Evolutionary conservation across 2,888 invertebrate species (phyloP).

Genomic region (Colletes collaris): DNA sequence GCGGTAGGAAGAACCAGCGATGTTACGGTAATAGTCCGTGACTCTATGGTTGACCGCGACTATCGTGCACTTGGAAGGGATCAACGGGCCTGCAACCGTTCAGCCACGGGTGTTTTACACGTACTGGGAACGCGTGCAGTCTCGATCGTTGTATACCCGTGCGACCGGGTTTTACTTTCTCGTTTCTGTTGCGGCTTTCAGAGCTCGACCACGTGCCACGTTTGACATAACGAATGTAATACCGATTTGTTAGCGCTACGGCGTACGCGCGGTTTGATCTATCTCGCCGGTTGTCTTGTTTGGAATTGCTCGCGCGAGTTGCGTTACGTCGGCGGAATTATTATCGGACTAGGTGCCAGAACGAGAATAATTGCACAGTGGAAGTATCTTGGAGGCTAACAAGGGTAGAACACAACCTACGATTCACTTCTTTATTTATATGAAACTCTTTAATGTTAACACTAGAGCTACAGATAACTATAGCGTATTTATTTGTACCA

Average conservation of each 20-base stretch:
- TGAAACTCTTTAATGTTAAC: too few species aligned
- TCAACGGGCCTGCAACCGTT: constrained; percentile 37
- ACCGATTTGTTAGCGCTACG: constrained; percentile 54
- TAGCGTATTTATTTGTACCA: too few species aligned
- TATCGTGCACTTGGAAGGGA: constrained; percentile 49
- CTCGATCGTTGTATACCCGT: constrained; percentile 5
- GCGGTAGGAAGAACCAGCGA: constrained; percentile 53
- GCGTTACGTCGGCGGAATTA: background rate
- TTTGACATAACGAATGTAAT: constrained; percentile 43
- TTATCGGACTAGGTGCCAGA: too few species aligned
- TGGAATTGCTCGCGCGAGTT: background rate
- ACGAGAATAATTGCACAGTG: too few species aligned
- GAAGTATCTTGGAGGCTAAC: too few species aligned
- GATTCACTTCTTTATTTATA: too few species aligned
- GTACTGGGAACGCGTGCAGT: constrained; percentile 25
- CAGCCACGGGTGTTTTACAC: constrained; percentile 52
- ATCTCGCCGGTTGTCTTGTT: background rate
- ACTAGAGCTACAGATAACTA: too few species aligned
- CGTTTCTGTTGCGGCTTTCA: constrained; percentile 49
- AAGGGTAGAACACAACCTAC: too few species aligned
- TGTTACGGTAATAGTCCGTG: constrained; percentile 67
- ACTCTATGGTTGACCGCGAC: constrained; percentile 66
- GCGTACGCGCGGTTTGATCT: constrained; percentile 26
- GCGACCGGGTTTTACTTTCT: constrained; percentile 22
- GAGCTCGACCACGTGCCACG: constrained; percentile 41